Percentiles rank a stretch among this genome's conserved stretches.
Conservation (phyloP, 2,888 invertebrate genomes). For the Torymus texanus region DNA sequence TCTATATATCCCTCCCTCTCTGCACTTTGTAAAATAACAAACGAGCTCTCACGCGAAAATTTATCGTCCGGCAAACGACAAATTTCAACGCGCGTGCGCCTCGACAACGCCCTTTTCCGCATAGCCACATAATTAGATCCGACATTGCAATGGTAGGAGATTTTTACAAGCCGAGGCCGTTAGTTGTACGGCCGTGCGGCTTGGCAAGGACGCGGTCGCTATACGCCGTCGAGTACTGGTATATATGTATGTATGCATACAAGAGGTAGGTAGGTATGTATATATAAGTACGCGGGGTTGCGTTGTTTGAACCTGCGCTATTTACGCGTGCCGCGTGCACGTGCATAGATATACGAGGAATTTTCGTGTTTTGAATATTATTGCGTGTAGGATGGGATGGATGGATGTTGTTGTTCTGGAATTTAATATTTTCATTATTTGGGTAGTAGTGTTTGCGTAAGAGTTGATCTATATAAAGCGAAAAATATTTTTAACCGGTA, state of each 20-base stretch:
- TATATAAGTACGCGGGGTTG: slow-evolving; percentile 8
- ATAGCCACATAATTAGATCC: slow-evolving; percentile 49
- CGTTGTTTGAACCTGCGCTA: slow-evolving; percentile 38
- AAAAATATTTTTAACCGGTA: no score
- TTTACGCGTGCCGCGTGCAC: no score
- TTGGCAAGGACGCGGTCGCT: slow-evolving; percentile 21
- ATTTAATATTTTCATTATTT: no score
- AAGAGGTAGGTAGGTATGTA: no score
- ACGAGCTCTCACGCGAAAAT: slow-evolving; percentile 34
- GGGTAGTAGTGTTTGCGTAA: no score
- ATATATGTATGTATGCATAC: no score
- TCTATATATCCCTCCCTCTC: no score
- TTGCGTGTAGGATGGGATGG: no score
- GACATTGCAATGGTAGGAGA: slow-evolving; percentile 35
- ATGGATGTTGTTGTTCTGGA: no score
- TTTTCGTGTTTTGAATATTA: background rate
- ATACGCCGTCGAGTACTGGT: no score
- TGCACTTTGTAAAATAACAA: slow-evolving; percentile 12
- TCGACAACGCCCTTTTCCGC: slow-evolving; percentile 54
- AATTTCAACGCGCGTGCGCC: slow-evolving; percentile 18
- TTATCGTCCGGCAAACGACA: slow-evolving; percentile 27
- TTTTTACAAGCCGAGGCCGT: slow-evolving; percentile 40
- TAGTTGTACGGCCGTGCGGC: background rate
- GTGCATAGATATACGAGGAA: background rate
- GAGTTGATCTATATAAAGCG: no score